Percentiles rank a stretch among this genome's conserved stretches.
These are phyloP conservation scores for Myotis lucifugus DNA, from an alignment of 2,113 vertebrate genomes.

Conservation along the genomic window DNA sequence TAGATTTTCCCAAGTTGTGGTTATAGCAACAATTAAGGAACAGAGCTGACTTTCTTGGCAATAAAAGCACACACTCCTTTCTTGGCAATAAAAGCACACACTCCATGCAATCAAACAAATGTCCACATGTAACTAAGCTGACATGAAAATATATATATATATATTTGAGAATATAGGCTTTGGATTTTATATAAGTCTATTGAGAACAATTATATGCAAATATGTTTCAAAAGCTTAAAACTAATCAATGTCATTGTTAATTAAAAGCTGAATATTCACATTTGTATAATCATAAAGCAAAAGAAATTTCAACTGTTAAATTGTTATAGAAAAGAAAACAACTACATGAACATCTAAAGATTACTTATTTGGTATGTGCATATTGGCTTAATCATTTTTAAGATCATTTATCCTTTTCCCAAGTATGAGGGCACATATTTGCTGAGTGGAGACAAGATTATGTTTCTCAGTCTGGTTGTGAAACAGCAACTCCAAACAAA, in stretches of 20 bases:
- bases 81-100: constrained; percentile 55
- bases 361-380: constrained; percentile 5
- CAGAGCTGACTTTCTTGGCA: constrained; percentile 62
- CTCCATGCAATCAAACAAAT: constrained; percentile 61
- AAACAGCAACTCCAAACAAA: background rate
- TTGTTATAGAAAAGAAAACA: constrained; percentile 54
- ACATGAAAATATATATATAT: background rate
- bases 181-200: constrained; percentile 38
- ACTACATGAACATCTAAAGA: constrained; percentile 44
- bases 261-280: constrained; percentile 62
- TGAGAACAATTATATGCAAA: constrained; percentile 71
- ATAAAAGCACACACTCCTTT: constrained; percentile 58
- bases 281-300: constrained; percentile 53
- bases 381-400: constrained; percentile 34
- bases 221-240: constrained; percentile 64
- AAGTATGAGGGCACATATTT: background rate
- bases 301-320: constrained; percentile 46
- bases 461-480: constrained; percentile 2
- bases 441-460: background rate
- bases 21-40: constrained; percentile 84
- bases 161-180: constrained; percentile 49
- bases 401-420: constrained; percentile 21
- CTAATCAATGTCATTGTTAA: constrained; percentile 70
- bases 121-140: constrained; percentile 60
- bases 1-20: constrained; percentile 82